Base-by-base conservation (phyloP, 2,797 vertebrate genomes). In the Gymnoscopelus braueri region DNA sequence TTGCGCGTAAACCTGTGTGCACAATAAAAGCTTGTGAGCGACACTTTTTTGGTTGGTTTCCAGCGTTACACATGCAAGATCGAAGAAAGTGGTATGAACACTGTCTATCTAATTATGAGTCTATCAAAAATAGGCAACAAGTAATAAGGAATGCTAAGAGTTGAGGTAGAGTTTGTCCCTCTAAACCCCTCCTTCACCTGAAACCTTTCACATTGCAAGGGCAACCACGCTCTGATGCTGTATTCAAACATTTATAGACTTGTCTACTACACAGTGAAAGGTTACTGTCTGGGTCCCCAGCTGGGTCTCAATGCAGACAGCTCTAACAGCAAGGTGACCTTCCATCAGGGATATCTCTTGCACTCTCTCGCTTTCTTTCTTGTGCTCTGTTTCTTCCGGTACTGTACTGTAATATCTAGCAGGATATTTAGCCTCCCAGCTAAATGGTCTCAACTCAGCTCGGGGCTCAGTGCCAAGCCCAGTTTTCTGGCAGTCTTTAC, bases 291-390 rank as follows among this genome's bases (percentile, higher is more conserved):
- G 71, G 60, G 78, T 69, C 51, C 19, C 47, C 24, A 71, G 39
- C 71, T 10, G 63, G 51, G 67, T 67, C 53, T 13, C 53, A 44
- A 57, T 2, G 15, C 70, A 68, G 71, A 81, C 73, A 74, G 67
- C 77, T 35, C 47, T 51, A 15, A 67, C 71, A 71, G 32, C 80
- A 88, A 85, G 86, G 85, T 90, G 86, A 89, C 87, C 82, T 85
- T 84, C 77, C 58, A 63, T 85, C 86, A 86, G 48, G n/a, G 35
- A 29, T 76, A 65, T 32, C 32, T 68, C 70, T 74, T 71, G 73
- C 54, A 9, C 15, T 50, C 14, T 50, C 35, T 50, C 49, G 44
- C 52, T 23, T 23, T 23, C 23, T 54, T 54, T 24, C 10, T 15
- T 23, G 23, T 54, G 53, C 44, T 62, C 60, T 13, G 11, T 70